Evolutionary conservation across 2,113 vertebrate species (phyloP).

Genomic region (Lates calcarifer): DNA sequence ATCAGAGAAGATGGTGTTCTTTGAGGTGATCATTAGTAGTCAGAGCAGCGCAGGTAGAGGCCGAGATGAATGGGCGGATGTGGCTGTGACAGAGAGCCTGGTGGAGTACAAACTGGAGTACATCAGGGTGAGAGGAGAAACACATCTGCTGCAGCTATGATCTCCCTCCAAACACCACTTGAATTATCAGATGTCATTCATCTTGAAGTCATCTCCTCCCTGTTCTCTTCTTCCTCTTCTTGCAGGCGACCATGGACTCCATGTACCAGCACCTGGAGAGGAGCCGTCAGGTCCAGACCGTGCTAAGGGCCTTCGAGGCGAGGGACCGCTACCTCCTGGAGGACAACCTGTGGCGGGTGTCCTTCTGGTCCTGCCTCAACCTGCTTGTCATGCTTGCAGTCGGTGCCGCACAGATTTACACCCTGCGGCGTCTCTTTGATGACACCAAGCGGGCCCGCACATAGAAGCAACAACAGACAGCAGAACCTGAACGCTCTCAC

Average conservation of each 20-base stretch:
- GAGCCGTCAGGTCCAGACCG: slow-evolving; percentile 84
- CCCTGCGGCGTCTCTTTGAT: slow-evolving; percentile 86
- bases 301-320: slow-evolving; percentile 86
- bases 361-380: slow-evolving; percentile 89
- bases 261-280: slow-evolving; percentile 84
- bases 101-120: slow-evolving; percentile 82
- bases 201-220: not conserved
- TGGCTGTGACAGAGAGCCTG: slow-evolving; percentile 81
- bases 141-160: not conserved
- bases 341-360: slow-evolving; percentile 88
- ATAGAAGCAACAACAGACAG: slow-evolving; percentile 53
- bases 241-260: slow-evolving; percentile 84
- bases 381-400: slow-evolving; percentile 86
- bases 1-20: slow-evolving; percentile 91
- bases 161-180: not conserved
- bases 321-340: slow-evolving; percentile 91
- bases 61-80: slow-evolving; percentile 79
- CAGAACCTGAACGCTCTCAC: not conserved
- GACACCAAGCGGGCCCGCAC: slow-evolving; percentile 79
- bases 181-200: not conserved
- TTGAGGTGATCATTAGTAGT: slow-evolving; percentile 87
- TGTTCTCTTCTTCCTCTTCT: not conserved
- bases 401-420: slow-evolving; percentile 86
- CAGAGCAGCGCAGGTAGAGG: slow-evolving; percentile 36
- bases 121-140: slow-evolving; percentile 74